These are phyloP conservation scores for Microcebus jonahi DNA, from an alignment of 2,113 vertebrate species.

Conservation along the genomic window DNA sequence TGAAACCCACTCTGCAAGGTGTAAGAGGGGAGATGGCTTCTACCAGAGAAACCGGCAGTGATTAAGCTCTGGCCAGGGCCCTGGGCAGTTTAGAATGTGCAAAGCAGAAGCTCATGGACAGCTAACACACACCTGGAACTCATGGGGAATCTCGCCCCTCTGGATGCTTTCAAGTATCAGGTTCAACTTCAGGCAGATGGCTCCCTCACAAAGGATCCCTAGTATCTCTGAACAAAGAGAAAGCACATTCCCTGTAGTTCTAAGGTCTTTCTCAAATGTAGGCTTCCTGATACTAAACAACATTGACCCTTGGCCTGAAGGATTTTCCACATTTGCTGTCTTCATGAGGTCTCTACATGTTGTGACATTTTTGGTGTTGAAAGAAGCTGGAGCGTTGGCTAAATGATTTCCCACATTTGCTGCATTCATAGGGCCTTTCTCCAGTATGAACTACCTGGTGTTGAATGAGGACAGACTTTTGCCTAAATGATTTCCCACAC, in stretches of 20 bases:
- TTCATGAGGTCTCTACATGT: neutral
- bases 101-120: neutral
- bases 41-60: too few species aligned
- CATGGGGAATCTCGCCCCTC: neutral
- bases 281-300: neutral
- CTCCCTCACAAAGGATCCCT: neutral
- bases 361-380: slow-evolving; percentile 10
- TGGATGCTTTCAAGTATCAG: neutral
- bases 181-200: neutral
- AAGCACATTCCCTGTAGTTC: neutral
- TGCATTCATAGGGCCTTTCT: slow-evolving; percentile 13
- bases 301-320: neutral
- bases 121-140: neutral
- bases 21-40: neutral
- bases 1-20: rapidly evolving
- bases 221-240: neutral
- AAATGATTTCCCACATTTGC: neutral
- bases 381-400: slow-evolving; percentile 30
- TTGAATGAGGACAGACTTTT: neutral
- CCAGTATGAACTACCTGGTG: neutral
- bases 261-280: neutral
- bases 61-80: neutral
- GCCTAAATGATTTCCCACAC: neutral
- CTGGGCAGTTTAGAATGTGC: too few species aligned
- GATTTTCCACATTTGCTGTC: neutral